Conservation (phyloP, 2,113 vertebrate species). For the Notothenia rossii region DNA sequence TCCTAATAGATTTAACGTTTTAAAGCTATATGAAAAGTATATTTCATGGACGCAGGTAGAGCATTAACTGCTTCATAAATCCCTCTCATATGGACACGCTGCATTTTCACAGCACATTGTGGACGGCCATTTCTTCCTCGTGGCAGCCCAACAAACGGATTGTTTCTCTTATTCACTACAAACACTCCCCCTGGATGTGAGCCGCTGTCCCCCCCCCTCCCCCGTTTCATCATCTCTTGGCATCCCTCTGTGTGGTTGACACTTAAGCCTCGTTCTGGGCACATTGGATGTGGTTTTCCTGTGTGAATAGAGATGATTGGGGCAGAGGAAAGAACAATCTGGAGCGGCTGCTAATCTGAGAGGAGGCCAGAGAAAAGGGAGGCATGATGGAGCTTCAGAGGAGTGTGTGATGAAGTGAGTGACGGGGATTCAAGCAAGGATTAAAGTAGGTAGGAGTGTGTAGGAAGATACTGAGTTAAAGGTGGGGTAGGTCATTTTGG, state of each 20-base stretch:
- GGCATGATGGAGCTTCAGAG: conserved; percentile 13
- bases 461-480: not conserved
- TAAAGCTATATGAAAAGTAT: not conserved
- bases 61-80: conserved; percentile 1
- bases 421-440: not conserved
- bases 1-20: not conserved
- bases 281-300: conserved; percentile 38
- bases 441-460: conserved; percentile 14
- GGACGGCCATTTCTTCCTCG: conserved; percentile 22
- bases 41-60: too few relatives aligned
- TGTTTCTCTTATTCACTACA: conserved; percentile 20
- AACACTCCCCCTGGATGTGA: conserved; percentile 22
- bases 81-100: conserved; percentile 5
- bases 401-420: not conserved
- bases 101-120: conserved; percentile 26
- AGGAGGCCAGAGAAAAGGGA: conserved; percentile 18
- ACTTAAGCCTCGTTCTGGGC: conserved; percentile 34
- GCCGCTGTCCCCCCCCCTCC: not conserved
- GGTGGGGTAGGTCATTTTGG: too few relatives aligned
- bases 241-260: conserved; percentile 28
- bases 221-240: not conserved
- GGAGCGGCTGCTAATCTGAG: conserved; percentile 45
- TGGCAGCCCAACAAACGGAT: conserved; percentile 32
- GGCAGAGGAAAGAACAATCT: conserved; percentile 45
- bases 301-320: conserved; percentile 58